Conservation (phyloP, 1,140 invertebrate species). For the Melitaea cinxia region DNA sequence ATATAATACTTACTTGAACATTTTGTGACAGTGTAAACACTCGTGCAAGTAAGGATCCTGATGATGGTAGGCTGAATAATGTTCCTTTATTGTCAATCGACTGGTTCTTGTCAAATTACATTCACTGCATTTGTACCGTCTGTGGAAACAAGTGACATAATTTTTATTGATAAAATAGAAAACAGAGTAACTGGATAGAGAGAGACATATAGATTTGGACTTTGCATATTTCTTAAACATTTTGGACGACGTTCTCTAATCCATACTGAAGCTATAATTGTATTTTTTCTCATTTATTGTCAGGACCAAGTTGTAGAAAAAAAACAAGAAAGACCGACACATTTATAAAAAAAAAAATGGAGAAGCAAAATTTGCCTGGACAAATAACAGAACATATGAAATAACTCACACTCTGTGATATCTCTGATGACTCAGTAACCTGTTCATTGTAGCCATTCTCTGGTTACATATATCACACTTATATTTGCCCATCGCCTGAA, state of each 20-base stretch:
- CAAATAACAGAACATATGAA: not conserved
- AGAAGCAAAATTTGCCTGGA: too few species aligned
- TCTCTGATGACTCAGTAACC: conserved; percentile 50
- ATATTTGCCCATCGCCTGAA: conserved; percentile 53
- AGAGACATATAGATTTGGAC: too few species aligned
- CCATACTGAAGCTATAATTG: too few species aligned
- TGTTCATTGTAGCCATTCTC: conserved; percentile 47
- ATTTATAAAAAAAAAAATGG: too few species aligned
- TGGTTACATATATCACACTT: conserved; percentile 58
- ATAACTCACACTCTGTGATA: conserved; percentile 56
- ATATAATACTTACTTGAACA: conserved; percentile 53
- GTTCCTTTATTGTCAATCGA: conserved; percentile 54
- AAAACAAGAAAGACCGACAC: not conserved
- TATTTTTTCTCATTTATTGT: too few species aligned
- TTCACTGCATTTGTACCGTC: conserved; percentile 53
- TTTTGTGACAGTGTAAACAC: conserved; percentile 57
- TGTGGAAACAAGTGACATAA: conserved; percentile 27
- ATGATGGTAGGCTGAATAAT: conserved; percentile 49
- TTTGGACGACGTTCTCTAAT: too few species aligned
- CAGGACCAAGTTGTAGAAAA: too few species aligned
- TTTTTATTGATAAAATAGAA: not conserved
- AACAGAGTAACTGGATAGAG: too few species aligned
- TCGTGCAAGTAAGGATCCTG: conserved; percentile 35
- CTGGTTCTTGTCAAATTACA: conserved; percentile 49
- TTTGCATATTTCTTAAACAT: too few species aligned